These are phyloP conservation scores for Tiaroga cobitis DNA, from an alignment of 2,797 vertebrate genomes.

Conservation along the genomic window DNA sequence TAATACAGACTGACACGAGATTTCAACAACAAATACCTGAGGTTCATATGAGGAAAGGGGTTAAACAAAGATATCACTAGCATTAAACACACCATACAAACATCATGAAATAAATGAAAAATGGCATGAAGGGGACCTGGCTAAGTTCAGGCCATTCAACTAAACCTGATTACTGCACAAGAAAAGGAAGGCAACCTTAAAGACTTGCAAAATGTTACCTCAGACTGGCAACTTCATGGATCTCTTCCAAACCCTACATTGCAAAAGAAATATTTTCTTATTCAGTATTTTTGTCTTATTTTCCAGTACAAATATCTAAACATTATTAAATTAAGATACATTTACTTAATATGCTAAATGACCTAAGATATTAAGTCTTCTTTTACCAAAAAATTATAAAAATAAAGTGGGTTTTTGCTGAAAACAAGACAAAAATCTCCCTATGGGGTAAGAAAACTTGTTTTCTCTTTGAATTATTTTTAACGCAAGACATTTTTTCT, in stretches of 20 bases:
- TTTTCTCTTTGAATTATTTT: neutral
- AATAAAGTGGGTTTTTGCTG: neutral
- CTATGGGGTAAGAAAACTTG: neutral
- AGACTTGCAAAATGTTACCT: constrained; percentile 2
- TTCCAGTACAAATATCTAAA: neutral
- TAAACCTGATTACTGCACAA: constrained; percentile 20
- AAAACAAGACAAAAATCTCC: neutral
- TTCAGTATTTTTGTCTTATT: neutral
- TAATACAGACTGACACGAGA: neutral
- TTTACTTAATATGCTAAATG: neutral
- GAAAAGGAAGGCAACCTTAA: constrained; percentile 4
- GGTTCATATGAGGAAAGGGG: constrained; percentile 12
- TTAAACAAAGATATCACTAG: constrained; percentile 31
- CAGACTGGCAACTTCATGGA: neutral
- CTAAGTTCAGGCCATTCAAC: constrained; percentile 15
- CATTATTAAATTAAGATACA: neutral
- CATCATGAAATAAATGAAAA: neutral
- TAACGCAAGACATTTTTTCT: neutral
- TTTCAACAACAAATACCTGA: constrained; percentile 10
- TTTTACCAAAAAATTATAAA: too few species aligned
- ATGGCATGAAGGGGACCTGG: constrained; percentile 34
- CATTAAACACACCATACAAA: neutral
- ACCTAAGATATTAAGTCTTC: neutral
- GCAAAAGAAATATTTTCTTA: neutral
- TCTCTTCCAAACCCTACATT: neutral